Conservation (phyloP, 2,113 vertebrate species). For the Chaetura pelagica region DNA sequence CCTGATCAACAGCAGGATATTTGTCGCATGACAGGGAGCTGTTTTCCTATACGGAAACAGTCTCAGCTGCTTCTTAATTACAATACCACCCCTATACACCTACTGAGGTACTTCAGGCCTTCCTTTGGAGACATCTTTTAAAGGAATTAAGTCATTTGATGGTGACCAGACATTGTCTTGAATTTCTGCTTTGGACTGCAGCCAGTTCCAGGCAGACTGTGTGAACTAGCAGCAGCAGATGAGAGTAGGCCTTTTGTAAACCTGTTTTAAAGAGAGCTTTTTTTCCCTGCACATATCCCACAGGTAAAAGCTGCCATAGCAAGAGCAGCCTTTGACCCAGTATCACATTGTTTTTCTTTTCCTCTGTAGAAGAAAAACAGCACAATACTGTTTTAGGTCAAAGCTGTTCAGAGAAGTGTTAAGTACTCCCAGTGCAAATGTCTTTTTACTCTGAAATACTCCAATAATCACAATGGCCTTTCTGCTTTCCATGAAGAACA, state of each 20-base stretch:
- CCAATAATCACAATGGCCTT: background rate
- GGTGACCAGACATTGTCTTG: background rate
- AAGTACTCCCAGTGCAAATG: background rate
- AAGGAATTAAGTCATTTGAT: constrained; percentile 39
- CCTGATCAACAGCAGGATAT: constrained; percentile 1
- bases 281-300: too few relatives aligned
- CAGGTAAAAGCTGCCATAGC: background rate
- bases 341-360: background rate
- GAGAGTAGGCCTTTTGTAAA: background rate
- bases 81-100: background rate
- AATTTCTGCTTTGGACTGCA: constrained; percentile 15
- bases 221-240: background rate
- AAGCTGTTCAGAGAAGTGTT: background rate
- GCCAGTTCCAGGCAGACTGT: background rate
- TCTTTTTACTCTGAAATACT: background rate
- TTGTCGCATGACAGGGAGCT: constrained; percentile 13
- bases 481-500: background rate
- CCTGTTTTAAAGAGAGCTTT: background rate
- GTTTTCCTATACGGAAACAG: constrained; percentile 24
- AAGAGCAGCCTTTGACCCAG: background rate
- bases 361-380: background rate
- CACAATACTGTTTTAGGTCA: background rate
- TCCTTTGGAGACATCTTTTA: constrained; percentile 41
- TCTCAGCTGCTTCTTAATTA: constrained; percentile 6
- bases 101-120: background rate